Evolutionary conservation across 2,797 vertebrate genomes (phyloP).

Genomic region (Parauchenoglanis punctatus): DNA sequence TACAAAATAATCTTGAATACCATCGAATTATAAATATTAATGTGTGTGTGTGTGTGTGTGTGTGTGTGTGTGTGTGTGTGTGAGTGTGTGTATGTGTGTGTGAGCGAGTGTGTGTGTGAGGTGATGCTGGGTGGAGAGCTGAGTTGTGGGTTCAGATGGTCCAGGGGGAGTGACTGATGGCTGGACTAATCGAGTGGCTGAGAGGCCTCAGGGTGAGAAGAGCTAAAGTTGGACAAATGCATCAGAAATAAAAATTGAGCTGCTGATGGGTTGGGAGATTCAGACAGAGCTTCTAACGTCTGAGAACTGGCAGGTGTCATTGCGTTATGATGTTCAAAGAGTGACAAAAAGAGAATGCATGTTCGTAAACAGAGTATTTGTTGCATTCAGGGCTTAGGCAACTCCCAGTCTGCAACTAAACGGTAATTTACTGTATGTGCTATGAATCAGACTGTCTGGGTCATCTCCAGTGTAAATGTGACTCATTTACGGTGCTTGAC

Average conservation of each 20-base stretch:
- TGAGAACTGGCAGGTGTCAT: constrained; percentile 28
- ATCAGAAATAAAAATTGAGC: constrained; percentile 39
- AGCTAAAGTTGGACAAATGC: constrained; percentile 27
- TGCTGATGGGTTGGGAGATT: constrained; percentile 25
- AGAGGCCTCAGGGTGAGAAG: constrained; percentile 25
- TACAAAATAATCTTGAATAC: background rate
- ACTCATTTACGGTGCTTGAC: background rate
- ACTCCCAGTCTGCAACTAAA: background rate
- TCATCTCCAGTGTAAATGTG: background rate
- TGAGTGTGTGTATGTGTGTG: background rate
- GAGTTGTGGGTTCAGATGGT: constrained; percentile 39
- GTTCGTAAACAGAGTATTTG: background rate
- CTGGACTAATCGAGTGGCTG: constrained; percentile 42
- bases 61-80: background rate
- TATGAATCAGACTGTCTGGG: background rate
- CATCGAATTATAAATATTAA: background rate
- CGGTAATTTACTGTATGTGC: background rate
- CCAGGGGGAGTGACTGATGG: constrained; percentile 40
- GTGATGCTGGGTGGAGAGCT: constrained; percentile 1
- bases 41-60: background rate
- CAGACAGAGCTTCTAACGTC: constrained; percentile 12
- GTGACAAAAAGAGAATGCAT: background rate
- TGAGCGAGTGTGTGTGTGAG: constrained; percentile 20
- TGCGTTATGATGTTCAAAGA: constrained; percentile 5
- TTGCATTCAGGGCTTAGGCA: background rate